These are phyloP conservation scores for Tinea trinotella DNA, from an alignment of 2,888 invertebrate species.

Conservation along the genomic window DNA sequence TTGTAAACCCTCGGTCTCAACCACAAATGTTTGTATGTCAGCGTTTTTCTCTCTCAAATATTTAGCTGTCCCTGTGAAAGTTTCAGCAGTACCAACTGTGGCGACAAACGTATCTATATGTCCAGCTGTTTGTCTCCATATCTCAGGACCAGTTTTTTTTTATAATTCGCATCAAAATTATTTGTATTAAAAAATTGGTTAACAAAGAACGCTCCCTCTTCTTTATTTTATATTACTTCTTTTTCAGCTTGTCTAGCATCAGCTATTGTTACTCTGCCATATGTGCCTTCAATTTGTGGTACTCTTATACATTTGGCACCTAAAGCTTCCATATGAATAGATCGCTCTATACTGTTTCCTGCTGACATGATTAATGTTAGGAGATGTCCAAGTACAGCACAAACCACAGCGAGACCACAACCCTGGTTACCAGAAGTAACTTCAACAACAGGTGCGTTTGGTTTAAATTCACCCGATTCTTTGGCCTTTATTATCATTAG, in stretches of 20 bases:
- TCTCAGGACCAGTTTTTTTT: conserved; percentile 60
- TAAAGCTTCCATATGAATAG: conserved; percentile 61
- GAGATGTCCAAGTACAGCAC: conserved; percentile 54
- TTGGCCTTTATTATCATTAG: conserved; percentile 49
- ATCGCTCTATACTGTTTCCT: conserved; percentile 57
- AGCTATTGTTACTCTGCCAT: conserved; percentile 54
- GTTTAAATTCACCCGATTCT: conserved; percentile 41
- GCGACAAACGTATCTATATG: conserved; percentile 55
- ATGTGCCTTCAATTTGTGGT: conserved; percentile 60
- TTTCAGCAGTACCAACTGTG: conserved; percentile 57
- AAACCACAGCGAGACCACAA: conserved; percentile 59
- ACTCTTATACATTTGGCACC: conserved; percentile 55
- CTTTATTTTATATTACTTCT: conserved; percentile 40
- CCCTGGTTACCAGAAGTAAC: conserved; percentile 64
- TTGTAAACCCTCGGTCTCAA: conserved; percentile 55
- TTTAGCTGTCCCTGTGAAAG: conserved; percentile 49
- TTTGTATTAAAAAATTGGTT: conserved; percentile 53
- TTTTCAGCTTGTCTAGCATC: conserved; percentile 53
- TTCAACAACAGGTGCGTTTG: conserved; percentile 49
- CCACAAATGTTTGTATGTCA: conserved; percentile 43
- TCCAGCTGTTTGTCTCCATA: conserved; percentile 60
- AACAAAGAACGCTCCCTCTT: conserved; percentile 50
- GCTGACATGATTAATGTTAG: conserved; percentile 57
- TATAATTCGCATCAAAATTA: conserved; percentile 49
- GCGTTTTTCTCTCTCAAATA: conserved; percentile 56